Percentiles rank a stretch among this genome's conserved stretches.
Conservation (phyloP, 2,113 vertebrate species). For the Perca flavescens region DNA sequence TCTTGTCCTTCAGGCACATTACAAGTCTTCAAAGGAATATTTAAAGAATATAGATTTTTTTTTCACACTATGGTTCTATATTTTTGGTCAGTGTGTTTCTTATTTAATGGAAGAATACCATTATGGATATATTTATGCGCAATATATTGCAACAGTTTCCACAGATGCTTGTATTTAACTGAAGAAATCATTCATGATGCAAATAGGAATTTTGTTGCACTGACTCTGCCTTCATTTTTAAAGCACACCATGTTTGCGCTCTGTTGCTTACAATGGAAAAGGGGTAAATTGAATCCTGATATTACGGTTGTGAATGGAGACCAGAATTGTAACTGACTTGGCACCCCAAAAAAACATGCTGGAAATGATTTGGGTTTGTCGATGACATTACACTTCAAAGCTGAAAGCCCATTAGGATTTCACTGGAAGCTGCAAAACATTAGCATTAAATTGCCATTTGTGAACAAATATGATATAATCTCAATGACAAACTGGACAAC, state of each 20-base stretch:
- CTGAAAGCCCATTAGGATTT: slow-evolving; percentile 57
- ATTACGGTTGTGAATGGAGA: slow-evolving; percentile 46
- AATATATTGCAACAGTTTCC: slow-evolving; percentile 13
- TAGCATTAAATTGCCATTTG: slow-evolving; percentile 70
- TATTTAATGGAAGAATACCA: neutral
- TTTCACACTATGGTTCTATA: neutral
- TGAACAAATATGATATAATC: slow-evolving; percentile 67
- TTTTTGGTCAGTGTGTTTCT: slow-evolving; percentile 4
- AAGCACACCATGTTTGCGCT: slow-evolving; percentile 22
- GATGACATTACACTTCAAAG: slow-evolving; percentile 65
- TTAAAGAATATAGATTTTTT: neutral
- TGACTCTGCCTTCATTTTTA: slow-evolving; percentile 26
- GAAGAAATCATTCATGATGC: slow-evolving; percentile 30
- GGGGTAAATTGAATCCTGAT: slow-evolving; percentile 63
- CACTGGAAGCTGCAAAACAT: slow-evolving; percentile 66
- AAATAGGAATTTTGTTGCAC: slow-evolving; percentile 29
- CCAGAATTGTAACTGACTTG: slow-evolving; percentile 43
- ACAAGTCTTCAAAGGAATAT: neutral
- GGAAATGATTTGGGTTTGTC: slow-evolving; percentile 54
- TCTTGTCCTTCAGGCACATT: neutral
- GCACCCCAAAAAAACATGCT: slow-evolving; percentile 57
- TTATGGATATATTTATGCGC: slow-evolving; percentile 9
- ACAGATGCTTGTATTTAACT: slow-evolving; percentile 26
- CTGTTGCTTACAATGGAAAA: slow-evolving; percentile 35
- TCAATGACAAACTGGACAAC: slow-evolving; percentile 65